Base-by-base conservation (phyloP, 1,140 invertebrate species). In the Penaeus vannamei region DNA sequence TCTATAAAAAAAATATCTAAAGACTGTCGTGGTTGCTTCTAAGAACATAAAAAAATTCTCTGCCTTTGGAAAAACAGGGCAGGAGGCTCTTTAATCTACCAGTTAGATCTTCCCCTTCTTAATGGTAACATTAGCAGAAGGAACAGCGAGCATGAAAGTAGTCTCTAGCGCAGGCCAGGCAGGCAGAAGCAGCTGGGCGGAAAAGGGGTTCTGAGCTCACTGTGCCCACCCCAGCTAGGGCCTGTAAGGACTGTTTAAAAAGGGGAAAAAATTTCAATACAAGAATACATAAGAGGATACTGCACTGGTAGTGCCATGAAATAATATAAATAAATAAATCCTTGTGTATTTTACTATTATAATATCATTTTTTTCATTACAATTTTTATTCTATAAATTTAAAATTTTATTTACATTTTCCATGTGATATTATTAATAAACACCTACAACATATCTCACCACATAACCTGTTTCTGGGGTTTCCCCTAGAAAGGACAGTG, bases 401-500 rank as follows among this genome's bases (percentile, higher is more conserved):
- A 29, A 29, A 5, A 8, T 19, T 14, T 53, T 53, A 5, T 53
- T 53, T n/a, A n/a, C n/a, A n/a, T n/a, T n/a, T n/a, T n/a, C n/a
- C n/a, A n/a, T n/a, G n/a, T n/a, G n/a, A n/a, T n/a, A 22, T 26
- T 29, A 83, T 0, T 62, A 62, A 46, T 83, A 3, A 62, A 12
- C 60, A 20, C 23, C 19, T 26, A 26, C 3, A 60, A 19, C 22
- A 23, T 20, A 62, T 61, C 29, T 42, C 23, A 10, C 23, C 12
- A 86, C 85, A 64, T 72, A 36, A 90, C 88, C 88, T 90, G 77
- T 69, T 82, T 90, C 29, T 23, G 36, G 23, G 76, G 64, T 29
- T 64, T 84, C 64, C 86, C 76, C 66, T 93, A 95, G 94, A 92
- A 94, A 94, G 93, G 94, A 95, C 93, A 95, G 93, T 92, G 94